A percentile compares a stretch with the other conserved stretches of the same genome.
Conservation (phyloP, 2,113 vertebrate species). For the Balaenoptera acutorostrata region DNA sequence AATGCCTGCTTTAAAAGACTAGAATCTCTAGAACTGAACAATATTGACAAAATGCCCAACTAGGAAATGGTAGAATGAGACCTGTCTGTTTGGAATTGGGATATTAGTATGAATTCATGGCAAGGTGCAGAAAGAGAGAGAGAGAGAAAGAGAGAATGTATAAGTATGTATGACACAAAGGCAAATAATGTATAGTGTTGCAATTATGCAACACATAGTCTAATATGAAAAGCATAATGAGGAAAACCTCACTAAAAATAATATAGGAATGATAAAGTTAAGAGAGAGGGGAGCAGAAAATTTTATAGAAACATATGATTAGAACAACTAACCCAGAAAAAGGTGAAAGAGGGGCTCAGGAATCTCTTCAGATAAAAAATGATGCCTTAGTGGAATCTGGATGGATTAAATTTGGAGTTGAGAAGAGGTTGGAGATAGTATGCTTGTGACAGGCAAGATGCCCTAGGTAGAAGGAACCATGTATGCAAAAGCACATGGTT, state of each 20-base stretch:
- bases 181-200: not conserved
- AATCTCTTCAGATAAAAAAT: not conserved
- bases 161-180: not conserved
- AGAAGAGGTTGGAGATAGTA: not conserved
- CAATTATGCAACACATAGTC: not conserved
- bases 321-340: not conserved
- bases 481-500: not conserved
- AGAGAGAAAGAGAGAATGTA: fast-evolving
- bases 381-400: not conserved
- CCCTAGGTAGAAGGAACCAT: not conserved
- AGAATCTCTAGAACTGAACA: not conserved
- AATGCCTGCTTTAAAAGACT: not conserved
- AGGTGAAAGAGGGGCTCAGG: not conserved
- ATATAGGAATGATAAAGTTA: not conserved
- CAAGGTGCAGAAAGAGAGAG: not conserved
- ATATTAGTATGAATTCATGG: not conserved
- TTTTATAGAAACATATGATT: not conserved
- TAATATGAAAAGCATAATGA: not conserved
- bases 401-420: not conserved
- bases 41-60: not conserved
- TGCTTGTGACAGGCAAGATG: not conserved
- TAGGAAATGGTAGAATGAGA: not conserved
- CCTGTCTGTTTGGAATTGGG: not conserved
- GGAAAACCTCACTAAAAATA: not conserved
- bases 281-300: not conserved